Percentiles rank a stretch among this genome's conserved stretches.
Evolutionary conservation across 2,797 vertebrate genomes (phyloP).

Genomic region (Acanthiza pusilla): DNA sequence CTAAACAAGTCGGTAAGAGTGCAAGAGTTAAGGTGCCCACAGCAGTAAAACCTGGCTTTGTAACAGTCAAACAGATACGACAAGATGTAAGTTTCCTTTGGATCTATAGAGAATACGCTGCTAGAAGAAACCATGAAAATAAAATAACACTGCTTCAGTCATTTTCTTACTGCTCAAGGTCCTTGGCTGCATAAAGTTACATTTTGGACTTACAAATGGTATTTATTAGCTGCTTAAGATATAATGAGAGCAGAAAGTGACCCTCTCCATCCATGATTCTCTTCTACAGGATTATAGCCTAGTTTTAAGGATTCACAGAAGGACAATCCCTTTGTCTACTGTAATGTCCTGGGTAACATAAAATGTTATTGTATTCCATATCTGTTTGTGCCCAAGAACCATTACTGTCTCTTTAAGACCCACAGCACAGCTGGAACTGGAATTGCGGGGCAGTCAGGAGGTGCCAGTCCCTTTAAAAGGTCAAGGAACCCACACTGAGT

Average conservation of each 20-base stretch:
- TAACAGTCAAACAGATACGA: neutral
- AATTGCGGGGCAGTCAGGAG: rapidly evolving
- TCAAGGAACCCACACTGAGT: neutral
- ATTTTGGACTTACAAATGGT: neutral
- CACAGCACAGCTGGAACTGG: rapidly evolving
- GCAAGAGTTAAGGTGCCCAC: neutral
- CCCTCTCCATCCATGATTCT: neutral
- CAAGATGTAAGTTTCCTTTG: neutral
- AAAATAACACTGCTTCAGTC: neutral
- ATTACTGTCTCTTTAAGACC: neutral
- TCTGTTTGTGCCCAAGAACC: rapidly evolving
- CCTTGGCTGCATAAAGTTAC: neutral
- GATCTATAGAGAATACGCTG: neutral
- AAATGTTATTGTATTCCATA: neutral
- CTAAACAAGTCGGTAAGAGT: neutral
- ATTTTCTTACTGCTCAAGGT: neutral
- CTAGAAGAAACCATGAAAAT: neutral
- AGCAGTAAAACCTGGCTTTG: neutral
- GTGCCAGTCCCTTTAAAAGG: neutral
- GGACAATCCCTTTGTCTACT: neutral
- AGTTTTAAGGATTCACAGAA: neutral
- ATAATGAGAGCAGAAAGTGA: neutral
- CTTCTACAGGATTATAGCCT: neutral
- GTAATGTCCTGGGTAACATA: neutral
- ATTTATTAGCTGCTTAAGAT: neutral